Base-by-base conservation (phyloP, 2,797 vertebrate species). In the Acipenser oxyrinchus region DNA sequence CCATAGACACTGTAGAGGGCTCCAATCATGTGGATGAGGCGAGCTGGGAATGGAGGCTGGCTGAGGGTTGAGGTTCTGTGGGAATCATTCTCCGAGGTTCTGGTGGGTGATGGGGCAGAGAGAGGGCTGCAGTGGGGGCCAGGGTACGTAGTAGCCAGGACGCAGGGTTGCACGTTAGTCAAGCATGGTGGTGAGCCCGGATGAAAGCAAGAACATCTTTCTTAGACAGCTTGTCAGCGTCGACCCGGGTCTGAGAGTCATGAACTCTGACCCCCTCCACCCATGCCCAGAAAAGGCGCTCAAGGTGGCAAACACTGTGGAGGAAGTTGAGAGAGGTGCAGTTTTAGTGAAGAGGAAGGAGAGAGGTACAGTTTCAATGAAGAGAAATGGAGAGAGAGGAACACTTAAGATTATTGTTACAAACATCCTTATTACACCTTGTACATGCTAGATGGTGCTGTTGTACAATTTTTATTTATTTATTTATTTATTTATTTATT, bases 281-380 rank as follows among this genome's bases (percentile, higher is more conserved):
- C 97, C 97, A 99, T 64, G 95, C 93, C 97, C 97, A 99, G 88
- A 99, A 98, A 73, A 98, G 89, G 6, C 95, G 88, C 77, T 92
- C 89, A 4, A 88, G 86, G 83, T 96, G 93, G 80, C 97, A 99
- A 72, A 93, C 74, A 0, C 97, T 98, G 82, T 65, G 60, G 70
- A 77, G 68, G 77, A 50, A 37, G 37, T 37, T 37, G 74, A 60
- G 57, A 49, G 8, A 49, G 10, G 73, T 6, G 75, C 49, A 76
- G 37, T 51, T 15, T 12, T 53, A 49, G 48, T 1, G 3, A 58
- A 9, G 8, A 59, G 1, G 3, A 55, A 71, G 51, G 55, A 11
- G 51, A 0, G 10, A 48, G 52, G 9, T 61, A 10, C 52, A 8
- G 15, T 48, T 48, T 18, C 37, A 11, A 8, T 55, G 23, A 11